These are phyloP conservation scores for Ceratosolen fusciceps DNA, from an alignment of 1,140 invertebrate genomes.

Conservation along the genomic window DNA sequence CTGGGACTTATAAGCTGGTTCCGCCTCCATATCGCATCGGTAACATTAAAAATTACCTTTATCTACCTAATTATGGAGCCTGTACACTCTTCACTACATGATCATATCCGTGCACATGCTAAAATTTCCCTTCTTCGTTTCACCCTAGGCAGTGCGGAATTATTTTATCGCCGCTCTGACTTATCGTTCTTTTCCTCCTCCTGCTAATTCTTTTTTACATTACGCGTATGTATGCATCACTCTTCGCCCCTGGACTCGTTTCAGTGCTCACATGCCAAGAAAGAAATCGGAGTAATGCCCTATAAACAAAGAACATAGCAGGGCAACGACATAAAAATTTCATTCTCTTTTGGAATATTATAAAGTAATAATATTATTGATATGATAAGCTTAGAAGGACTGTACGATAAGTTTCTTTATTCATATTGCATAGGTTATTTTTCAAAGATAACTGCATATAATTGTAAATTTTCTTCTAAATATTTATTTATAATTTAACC, in stretches of 20 bases:
- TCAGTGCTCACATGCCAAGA: neutral
- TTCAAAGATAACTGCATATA: too few species aligned
- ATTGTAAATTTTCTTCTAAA: too few species aligned
- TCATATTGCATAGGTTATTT: too few species aligned
- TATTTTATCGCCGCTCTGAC: conserved; percentile 14
- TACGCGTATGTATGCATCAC: conserved; percentile 17
- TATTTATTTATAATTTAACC: too few species aligned
- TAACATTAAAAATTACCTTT: conserved; percentile 32
- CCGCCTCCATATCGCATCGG: conserved; percentile 1
- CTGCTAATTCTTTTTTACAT: neutral
- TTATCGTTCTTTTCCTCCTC: neutral
- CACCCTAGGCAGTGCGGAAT: neutral
- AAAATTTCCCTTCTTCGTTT: neutral
- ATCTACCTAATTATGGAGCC: conserved; percentile 43
- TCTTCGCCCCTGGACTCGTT: neutral
- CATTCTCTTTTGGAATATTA: too few species aligned
- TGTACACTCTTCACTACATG: neutral
- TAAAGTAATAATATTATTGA: too few species aligned
- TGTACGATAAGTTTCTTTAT: too few species aligned
- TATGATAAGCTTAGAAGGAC: too few species aligned
- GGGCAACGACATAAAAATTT: too few species aligned
- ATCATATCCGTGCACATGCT: neutral
- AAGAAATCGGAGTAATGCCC: too few species aligned
- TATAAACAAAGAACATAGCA: too few species aligned
- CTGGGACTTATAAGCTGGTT: conserved; percentile 5